A percentile compares a stretch with the other conserved stretches of the same genome.
Evolutionary conservation across 2,888 invertebrate genomes (phyloP).

Genomic region (Schizaphis graminum): DNA sequence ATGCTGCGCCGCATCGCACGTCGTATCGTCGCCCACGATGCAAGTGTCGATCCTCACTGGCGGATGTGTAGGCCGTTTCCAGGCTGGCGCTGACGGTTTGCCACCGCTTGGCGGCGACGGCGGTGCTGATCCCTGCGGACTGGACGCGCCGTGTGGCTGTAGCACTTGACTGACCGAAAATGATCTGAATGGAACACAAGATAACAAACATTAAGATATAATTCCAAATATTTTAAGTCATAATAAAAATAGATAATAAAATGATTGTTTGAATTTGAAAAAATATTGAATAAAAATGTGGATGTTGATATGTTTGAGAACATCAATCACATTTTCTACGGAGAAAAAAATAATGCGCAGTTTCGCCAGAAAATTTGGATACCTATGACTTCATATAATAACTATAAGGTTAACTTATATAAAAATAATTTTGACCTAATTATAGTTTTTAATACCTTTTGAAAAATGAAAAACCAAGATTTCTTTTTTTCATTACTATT

Average conservation of each 20-base stretch:
- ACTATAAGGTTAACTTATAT: too few relatives aligned
- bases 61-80: conserved; percentile 78
- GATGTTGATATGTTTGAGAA: neutral
- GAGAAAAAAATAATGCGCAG: neutral
- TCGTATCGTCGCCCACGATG: conserved; percentile 92
- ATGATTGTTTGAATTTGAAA: neutral
- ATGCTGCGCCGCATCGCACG: conserved; percentile 89
- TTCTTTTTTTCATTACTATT: too few relatives aligned
- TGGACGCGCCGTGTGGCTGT: conserved; percentile 40
- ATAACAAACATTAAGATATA: neutral
- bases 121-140: neutral
- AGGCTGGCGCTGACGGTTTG: conserved; percentile 66
- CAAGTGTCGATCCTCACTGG: conserved; percentile 91
- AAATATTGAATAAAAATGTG: neutral
- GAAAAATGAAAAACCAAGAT: too few relatives aligned
- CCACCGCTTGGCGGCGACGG: neutral
- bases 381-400: neutral
- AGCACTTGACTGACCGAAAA: conserved; percentile 63
- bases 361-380: neutral
- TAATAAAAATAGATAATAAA: neutral
- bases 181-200: conserved; percentile 45
- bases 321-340: neutral
- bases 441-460: too few relatives aligned
- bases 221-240: neutral
- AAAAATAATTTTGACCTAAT: too few relatives aligned